These are phyloP conservation scores for Psilanteris sp. DNA, from an alignment of 1,140 invertebrate species.

Conservation along the genomic window DNA sequence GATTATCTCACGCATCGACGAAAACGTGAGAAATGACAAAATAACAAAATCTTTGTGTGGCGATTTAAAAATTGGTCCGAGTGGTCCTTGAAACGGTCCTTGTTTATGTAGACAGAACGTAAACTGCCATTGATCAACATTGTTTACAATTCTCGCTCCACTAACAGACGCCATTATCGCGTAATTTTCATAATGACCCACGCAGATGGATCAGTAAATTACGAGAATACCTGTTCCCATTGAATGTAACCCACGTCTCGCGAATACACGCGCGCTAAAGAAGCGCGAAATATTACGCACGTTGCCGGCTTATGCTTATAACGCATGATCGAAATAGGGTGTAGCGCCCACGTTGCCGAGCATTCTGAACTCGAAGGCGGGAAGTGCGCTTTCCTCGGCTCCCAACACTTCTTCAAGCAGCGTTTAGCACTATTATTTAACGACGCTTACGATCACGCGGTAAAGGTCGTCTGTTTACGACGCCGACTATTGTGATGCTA, in stretches of 20 bases:
- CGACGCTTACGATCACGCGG: constrained; percentile 28
- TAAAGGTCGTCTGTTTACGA: constrained; percentile 18
- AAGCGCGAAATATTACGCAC: constrained; percentile 49
- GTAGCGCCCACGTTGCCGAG: constrained; percentile 62
- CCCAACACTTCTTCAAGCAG: constrained; percentile 36
- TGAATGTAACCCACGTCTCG: constrained; percentile 54
- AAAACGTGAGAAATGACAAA: no score
- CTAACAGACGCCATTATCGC: constrained; percentile 21
- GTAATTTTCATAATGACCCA: constrained; percentile 49
- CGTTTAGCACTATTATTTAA: constrained; percentile 36
- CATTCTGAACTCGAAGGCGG: constrained; percentile 40
- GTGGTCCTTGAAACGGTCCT: no score
- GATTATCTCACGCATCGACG: no score
- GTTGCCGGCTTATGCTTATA: constrained; percentile 37
- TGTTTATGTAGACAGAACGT: no score
- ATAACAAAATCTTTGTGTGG: no score
- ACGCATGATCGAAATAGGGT: constrained; percentile 60
- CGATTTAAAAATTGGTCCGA: no score
- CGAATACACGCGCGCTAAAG: constrained; percentile 34
- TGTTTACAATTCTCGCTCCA: no score
- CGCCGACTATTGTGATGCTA: not conserved
- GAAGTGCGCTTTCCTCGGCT: constrained; percentile 38
- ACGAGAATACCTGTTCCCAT: constrained; percentile 56
- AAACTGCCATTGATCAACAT: no score
- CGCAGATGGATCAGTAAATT: constrained; percentile 46